Evolutionary conservation across 2,888 invertebrate genomes (phyloP), one percentile per base, ranked within the genome.

Genomic region (Selenia dentaria): DNA sequence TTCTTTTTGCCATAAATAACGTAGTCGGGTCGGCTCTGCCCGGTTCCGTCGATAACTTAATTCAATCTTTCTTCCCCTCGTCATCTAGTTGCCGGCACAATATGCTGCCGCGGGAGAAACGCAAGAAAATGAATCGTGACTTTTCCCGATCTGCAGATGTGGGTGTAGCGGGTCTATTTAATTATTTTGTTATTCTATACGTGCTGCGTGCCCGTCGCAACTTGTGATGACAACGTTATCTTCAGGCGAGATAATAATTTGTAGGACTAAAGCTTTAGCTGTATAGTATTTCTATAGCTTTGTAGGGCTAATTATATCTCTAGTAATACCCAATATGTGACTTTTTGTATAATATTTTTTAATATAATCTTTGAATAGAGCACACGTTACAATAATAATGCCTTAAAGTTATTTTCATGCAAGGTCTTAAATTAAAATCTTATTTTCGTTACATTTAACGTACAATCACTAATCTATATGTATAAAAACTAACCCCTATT

Each of bases 11-110:
- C 76, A 84, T 86, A 83, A 83, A 86, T 85, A 80, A 79, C 67
- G 61, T 47, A 60, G 61, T 63, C 64, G 59, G 70, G 71, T 64
- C 64, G 72, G 62, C 69, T 67, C 71, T 62, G 67, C 67, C 62
- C 63, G 68, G 62, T 68, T 69, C 70, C 74, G 71, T 72, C 77
- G 79, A 86, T 85, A 82, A 81, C 75, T 83, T 87, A 87, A 87
- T 87, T 86, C 84, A 81, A 86, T 86, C 79, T 79, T 70, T 59
- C 68, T 73, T 76, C 82, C 86, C 87, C 82, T 79, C 79, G 72
- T 84, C 82, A 79, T 76, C 68, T 66, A 62, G 52, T 49, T 54
- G 53, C 51, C 51, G 52, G 49, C 50, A 71, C 76, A 78, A 79
- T 82, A 81, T 75, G 80, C 68, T 74, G 57, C 57, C 59, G 24